Evolutionary conservation across 2,797 vertebrate species (phyloP), one percentile per base, ranked within the genome.

Genomic region (Champsocephalus esox): DNA sequence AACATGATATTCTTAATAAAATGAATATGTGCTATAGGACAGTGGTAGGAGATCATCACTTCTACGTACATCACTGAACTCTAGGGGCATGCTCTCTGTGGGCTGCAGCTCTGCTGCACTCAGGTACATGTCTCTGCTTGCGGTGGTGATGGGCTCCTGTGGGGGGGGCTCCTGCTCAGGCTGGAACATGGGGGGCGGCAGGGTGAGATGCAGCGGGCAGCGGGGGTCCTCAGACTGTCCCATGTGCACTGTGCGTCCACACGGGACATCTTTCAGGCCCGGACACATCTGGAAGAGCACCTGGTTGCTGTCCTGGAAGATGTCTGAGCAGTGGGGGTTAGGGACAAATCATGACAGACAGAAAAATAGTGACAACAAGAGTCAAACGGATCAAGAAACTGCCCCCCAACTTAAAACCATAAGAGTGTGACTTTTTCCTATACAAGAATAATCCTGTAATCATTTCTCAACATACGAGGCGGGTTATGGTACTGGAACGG

Each of bases 31-130:
- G 46, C 59, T 9, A 57, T 54, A 61, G 24, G 34, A 44, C 38
- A 67, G 54, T 17, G 45, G 5, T 11, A 41, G 51, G 69, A 28
- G 57, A 56, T 8, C 11, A 45, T 50, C 13, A 24, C 44, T 3
- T 61, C 9, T 66, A 96, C 97, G 80, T 94, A 99, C 98, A 24
- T 99, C 98, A 12, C 97, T 99, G 95, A 99, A 98, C 89, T 99
- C 98, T 83, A 99, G 91, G 3, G 98, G 98, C 52, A 99, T 93
- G 79, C 94, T 99, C 93, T 99, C 98, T 0, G 96, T 96, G 88
- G 98, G 98, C 93, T 98, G 97, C n/a, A 99, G 96, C 92, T 99
- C 98, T 0, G 98, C 98, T 0, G 97, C 96, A 1, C 98, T 99
- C 92, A 99, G 89, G 91, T 99, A 99, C 87, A 99, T 95, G 73